Evolutionary conservation across 2,797 vertebrate genomes (phyloP).

Genomic region (Mycteria americana): DNA sequence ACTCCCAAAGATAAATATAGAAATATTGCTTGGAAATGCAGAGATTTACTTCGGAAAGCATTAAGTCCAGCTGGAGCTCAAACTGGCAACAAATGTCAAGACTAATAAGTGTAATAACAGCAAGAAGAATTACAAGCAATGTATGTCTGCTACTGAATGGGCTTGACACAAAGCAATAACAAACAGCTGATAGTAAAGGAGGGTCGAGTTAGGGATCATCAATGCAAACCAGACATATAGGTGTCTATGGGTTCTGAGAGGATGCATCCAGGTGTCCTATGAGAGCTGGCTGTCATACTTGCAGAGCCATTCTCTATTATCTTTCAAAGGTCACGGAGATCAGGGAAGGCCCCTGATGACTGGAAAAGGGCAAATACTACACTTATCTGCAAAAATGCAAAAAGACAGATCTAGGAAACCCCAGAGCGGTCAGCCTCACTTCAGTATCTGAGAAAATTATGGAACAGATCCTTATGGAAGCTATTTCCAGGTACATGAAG

Average conservation of each 20-base stretch:
- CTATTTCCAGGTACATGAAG: neutral
- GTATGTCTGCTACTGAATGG: neutral
- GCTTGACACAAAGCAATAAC: neutral
- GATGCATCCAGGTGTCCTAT: neutral
- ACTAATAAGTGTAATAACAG: neutral
- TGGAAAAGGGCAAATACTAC: neutral
- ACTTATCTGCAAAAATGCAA: neutral
- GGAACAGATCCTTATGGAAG: neutral
- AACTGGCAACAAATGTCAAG: neutral
- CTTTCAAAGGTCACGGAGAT: neutral
- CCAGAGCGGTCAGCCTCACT: neutral
- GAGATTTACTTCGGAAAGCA: neutral
- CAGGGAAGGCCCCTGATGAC: neutral
- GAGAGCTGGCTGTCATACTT: neutral
- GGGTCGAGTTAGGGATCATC: rapidly evolving
- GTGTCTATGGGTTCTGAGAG: neutral
- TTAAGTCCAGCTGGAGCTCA: neutral
- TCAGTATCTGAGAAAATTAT: neutral
- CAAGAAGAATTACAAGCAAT: neutral
- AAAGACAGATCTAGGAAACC: neutral
- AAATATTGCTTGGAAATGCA: neutral
- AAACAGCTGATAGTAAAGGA: neutral
- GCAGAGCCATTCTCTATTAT: neutral
- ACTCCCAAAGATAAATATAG: neutral
- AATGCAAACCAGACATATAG: neutral